A percentile compares a stretch with the other conserved stretches of the same genome.
phyloP scores from a whole-genome alignment of 2,797 vertebrate species.

The Enteromius viviparus region DNA sequence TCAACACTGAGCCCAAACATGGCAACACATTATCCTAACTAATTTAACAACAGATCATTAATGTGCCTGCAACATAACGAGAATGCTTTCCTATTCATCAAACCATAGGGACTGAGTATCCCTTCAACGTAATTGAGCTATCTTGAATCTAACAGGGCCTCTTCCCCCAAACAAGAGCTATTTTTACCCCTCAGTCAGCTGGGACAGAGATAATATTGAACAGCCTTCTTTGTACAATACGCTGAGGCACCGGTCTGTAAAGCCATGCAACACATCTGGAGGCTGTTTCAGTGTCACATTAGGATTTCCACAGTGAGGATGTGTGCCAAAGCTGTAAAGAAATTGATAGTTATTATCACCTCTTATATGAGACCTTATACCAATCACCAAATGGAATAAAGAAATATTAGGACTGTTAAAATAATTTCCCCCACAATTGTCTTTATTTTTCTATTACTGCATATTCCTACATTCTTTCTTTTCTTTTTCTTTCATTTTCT shows the following conservation, averaged over 20 bases:
- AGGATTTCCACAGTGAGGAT: not conserved
- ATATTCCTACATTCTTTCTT: not conserved
- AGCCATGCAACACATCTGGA: conserved; percentile 4
- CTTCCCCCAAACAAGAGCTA: conserved; percentile 52
- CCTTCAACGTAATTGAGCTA: conserved; percentile 42
- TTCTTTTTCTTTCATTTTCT: not conserved
- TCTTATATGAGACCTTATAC: not conserved
- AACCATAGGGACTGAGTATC: conserved; percentile 30
- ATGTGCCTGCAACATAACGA: not conserved
- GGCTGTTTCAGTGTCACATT: not conserved
- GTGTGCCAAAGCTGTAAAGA: not conserved
- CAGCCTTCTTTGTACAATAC: conserved; percentile 51
- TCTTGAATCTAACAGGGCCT: conserved; percentile 38
- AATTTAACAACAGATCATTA: conserved; percentile 9
- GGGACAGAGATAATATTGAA: conserved; percentile 56
- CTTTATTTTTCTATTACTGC: not conserved
- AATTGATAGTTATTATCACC: not conserved
- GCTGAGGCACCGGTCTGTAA: conserved; percentile 3
- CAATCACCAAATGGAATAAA: not conserved
- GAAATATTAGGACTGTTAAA: not conserved
- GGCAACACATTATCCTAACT: conserved; percentile 7
- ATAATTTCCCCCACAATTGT: not conserved
- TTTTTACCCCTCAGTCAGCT: conserved; percentile 59
- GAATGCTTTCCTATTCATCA: not conserved
- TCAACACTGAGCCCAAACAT: not conserved